Evolutionary conservation across 2,113 vertebrate genomes (phyloP), one percentile per base, ranked within the genome.

Genomic region (Sorex araneus): DNA sequence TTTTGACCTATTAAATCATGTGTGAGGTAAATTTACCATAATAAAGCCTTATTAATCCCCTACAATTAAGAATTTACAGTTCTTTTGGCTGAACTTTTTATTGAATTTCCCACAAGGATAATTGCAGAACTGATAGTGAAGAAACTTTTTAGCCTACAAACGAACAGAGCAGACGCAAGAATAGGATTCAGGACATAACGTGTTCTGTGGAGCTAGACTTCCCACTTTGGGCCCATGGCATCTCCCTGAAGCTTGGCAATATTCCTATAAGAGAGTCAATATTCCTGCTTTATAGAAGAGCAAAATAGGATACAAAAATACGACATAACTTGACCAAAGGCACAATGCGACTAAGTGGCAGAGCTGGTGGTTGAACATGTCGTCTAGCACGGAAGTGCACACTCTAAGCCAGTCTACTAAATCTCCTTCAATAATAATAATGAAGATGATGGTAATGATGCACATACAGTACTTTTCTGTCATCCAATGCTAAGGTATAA

Each of bases 1-100:
- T 97, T 97, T 96, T 96, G 97, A 97, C 96, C 92, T 96, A 94
- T 96, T 97, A 96, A 97, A 97, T 97, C 88, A 97, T 95, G 94
- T 97, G 95, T 96, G 90, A 89, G 89, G 94, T 96, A 0, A 3
- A 95, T 96, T 95, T 95, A 76, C 78, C n/a, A 92, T 96, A 96
- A 95, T 96, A 97, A 97, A 98, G 93, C 75, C 85, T 95, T 2
- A 25, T 97, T 96, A 97, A 96, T 92, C 86, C 97, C 95, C 87
- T 78, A 83, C 90, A 92, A 96, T 74, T 12, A 93, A 96, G 93
- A 96, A 92, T 97, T 97, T 98, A 93, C 86, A 80, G 74, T 94
- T 85, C 96, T 93, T 95, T 91, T 30, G 89, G 69, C 94, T 93
- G 89, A 94, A 93, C 93, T 94, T 93, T 95, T 95, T 96, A 94